Evolutionary conservation across 1,140 invertebrate species (phyloP).

Genomic region (Hyphantria cunea): DNA sequence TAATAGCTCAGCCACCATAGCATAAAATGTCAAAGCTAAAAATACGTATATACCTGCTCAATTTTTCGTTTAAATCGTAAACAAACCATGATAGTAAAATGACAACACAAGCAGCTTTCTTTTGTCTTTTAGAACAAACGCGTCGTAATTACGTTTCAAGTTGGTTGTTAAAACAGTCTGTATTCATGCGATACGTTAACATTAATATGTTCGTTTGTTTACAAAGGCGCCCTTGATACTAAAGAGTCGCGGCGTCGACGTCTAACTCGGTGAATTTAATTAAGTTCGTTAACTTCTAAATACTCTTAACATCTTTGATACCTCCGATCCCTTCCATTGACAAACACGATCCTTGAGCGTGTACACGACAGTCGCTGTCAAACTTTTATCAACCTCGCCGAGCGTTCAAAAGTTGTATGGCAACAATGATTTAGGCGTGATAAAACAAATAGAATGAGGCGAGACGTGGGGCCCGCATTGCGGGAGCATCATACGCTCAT

Average conservation of each 20-base stretch:
- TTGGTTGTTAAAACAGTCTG: slow-evolving; percentile 60
- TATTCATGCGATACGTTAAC: slow-evolving; percentile 70
- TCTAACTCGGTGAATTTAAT: slow-evolving; percentile 78
- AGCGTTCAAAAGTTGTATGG: slow-evolving; percentile 59
- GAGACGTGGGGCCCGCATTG: slow-evolving; percentile 64
- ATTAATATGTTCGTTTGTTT: slow-evolving; percentile 75
- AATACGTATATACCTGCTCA: slow-evolving; percentile 42
- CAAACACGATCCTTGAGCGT: slow-evolving; percentile 61
- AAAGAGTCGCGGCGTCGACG: slow-evolving; percentile 66
- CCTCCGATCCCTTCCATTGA: slow-evolving; percentile 69
- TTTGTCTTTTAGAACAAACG: slow-evolving; percentile 46
- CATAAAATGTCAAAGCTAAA: slow-evolving; percentile 59
- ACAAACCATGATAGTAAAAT: slow-evolving; percentile 8
- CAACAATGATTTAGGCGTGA: slow-evolving; percentile 76
- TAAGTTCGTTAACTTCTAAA: slow-evolving; percentile 81
- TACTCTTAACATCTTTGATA: slow-evolving; percentile 80
- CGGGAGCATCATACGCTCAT: slow-evolving; percentile 73
- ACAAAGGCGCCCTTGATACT: slow-evolving; percentile 73
- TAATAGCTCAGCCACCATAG: slow-evolving; percentile 55
- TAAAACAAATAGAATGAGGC: slow-evolving; percentile 71
- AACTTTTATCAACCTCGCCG: slow-evolving; percentile 65
- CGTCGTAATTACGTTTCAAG: slow-evolving; percentile 67
- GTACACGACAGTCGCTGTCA: slow-evolving; percentile 73
- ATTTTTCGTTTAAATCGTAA: slow-evolving; percentile 15
- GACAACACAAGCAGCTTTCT: slow-evolving; percentile 22